Conservation (phyloP, 64 coral and sea anemone genomes). For the Pachyseris speciosa region DNA sequence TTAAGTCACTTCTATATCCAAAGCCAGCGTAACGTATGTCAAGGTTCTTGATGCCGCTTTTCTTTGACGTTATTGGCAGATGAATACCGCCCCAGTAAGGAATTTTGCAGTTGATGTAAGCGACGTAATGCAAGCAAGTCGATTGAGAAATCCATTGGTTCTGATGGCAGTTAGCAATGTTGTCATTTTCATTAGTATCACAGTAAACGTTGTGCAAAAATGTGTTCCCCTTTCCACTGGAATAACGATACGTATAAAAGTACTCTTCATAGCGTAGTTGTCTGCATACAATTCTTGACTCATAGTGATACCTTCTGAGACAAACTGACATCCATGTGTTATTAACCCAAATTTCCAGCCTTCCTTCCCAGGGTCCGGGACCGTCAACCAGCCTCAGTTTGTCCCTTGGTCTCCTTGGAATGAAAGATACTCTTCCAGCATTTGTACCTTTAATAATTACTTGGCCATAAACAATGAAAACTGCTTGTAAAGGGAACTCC, state of each 20-base stretch:
- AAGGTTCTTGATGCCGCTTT: conserved; percentile 65
- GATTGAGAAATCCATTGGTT: conserved; percentile 26
- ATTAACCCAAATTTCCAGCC: conserved; percentile 61
- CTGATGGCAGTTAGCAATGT: conserved; percentile 26
- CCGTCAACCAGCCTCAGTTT: conserved; percentile 66
- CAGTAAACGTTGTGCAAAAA: conserved; percentile 67
- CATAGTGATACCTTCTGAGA: background rate
- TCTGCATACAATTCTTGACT: conserved; percentile 49
- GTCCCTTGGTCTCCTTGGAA: conserved; percentile 1
- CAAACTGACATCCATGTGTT: conserved; percentile 72
- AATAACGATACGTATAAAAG: background rate
- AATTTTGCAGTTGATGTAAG: conserved; percentile 31
- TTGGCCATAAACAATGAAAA: conserved; percentile 73
- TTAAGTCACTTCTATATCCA: conserved; percentile 68
- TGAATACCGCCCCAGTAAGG: conserved; percentile 78
- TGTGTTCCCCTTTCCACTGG: conserved; percentile 44
- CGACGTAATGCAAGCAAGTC: conserved; percentile 23
- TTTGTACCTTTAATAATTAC: conserved; percentile 47
- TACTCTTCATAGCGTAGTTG: conserved; percentile 45
- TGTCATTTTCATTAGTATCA: conserved; percentile 51
- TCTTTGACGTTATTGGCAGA: conserved; percentile 38
- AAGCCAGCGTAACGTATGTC: conserved; percentile 72
- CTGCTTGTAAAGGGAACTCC: conserved; percentile 51
- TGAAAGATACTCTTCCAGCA: conserved; percentile 40
- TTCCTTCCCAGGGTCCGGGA: conserved; percentile 73